A percentile compares a stretch with the other conserved stretches of the same genome.
Evolutionary conservation across 2,888 invertebrate genomes (phyloP).

Genomic region (Rhorus exstirpatorius): DNA sequence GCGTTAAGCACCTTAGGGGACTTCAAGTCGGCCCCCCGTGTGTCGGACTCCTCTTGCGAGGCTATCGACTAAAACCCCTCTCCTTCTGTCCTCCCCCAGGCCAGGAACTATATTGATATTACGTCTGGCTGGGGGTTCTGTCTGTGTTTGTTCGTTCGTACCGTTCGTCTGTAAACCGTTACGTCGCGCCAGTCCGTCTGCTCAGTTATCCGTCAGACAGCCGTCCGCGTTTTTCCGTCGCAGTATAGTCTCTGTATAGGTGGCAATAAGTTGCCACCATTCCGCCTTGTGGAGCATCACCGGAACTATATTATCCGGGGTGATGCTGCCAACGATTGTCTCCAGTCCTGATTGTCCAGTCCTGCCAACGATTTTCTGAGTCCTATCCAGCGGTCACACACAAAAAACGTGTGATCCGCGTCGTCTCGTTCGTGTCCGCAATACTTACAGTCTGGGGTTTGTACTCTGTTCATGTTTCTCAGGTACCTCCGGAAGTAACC

Average conservation of each 20-base stretch:
- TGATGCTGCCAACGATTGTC: slow-evolving; percentile 41
- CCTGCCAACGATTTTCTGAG: too few relatives aligned
- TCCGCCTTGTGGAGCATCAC: slow-evolving; percentile 48
- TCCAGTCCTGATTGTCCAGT: too few relatives aligned
- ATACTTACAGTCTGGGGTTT: slow-evolving; percentile 48
- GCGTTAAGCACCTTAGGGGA: too few relatives aligned
- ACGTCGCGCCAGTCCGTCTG: too few relatives aligned
- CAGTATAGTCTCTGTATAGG: slow-evolving; percentile 40
- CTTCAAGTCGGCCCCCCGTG: too few relatives aligned
- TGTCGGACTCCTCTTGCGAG: too few relatives aligned
- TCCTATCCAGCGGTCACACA: slow-evolving; percentile 45
- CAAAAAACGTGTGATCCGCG: slow-evolving; percentile 64
- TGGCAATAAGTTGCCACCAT: slow-evolving; percentile 19
- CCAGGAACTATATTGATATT: slow-evolving; percentile 56
- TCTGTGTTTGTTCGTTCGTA: slow-evolving; percentile 17
- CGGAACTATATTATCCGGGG: slow-evolving; percentile 54
- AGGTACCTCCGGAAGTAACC: slow-evolving; percentile 70
- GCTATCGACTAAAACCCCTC: slow-evolving; percentile 2
- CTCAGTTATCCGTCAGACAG: not conserved
- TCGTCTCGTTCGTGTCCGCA: slow-evolving; percentile 60
- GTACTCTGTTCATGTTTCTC: slow-evolving; percentile 47
- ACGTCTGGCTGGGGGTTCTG: slow-evolving; percentile 54
- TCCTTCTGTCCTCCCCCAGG: slow-evolving; percentile 26
- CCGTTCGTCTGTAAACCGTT: too few relatives aligned
- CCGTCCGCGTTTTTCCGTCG: slow-evolving; percentile 2